Base-by-base conservation (phyloP, 35 echinoderm and acorn worm species). In the Apostichopus japonicus region DNA sequence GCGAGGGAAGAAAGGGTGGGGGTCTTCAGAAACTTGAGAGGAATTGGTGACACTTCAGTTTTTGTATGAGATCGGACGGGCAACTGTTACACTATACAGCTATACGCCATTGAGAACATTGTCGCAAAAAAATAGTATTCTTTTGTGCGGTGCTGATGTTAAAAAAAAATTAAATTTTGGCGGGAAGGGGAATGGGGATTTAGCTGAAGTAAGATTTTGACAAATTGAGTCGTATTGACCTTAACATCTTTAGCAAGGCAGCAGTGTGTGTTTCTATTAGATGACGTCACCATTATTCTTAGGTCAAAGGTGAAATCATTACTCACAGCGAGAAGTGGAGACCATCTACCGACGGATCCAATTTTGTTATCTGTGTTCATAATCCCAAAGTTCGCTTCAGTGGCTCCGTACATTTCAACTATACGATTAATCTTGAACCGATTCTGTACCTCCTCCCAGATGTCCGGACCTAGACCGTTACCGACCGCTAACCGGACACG, bases 281-380 rank as follows among this genome's bases (percentile, higher is more conserved):
- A 13, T 61, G 57, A 61, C 57, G 57, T 61, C 57, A 61, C 57
- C 57, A 11, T 61, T 61, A 13, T 8, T 61, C 57, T 10, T 13
- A 61, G 5, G 57, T 61, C 57, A 61, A 61, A 61, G 57, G 57
- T 61, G 7, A 61, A 61, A 61, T 61, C 57, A 61, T 79, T 25
- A 92, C 91, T 83, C 77, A 99, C 97, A 79, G 92, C 76, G 24
- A 99, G 84, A 23, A 99, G 53, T 70, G 97, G 97, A 24, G 95
- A 83, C 97, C 97, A 99, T 21, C 97, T 89, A 44, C 97, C 97
- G 0, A 99, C 97, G 5, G 97, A 99, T 56, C 97, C 97, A 16
- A 93, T 83, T 78, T 94, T 99, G 79, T 99, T 99, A 65, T 96
- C 97, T 19, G 95, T 90, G 67, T 99, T 99, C 97, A 99, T 99